Percentiles rank a stretch among this genome's conserved stretches.
phyloP scores from a whole-genome alignment of 1,140 invertebrate genomes.

The Sminthurinus signatus region DNA sequence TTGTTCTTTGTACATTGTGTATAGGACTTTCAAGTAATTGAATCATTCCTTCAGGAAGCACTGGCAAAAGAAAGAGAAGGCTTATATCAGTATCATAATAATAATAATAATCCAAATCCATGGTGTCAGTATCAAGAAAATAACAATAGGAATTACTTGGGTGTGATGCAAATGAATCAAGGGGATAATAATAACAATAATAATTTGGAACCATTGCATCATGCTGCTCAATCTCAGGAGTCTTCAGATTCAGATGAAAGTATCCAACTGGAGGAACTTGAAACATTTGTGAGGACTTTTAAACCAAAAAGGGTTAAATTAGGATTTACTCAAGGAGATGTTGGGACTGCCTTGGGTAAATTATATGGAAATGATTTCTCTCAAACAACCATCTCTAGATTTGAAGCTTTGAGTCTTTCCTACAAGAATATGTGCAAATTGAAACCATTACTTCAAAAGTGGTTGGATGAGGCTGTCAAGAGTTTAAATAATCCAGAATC shows the following conservation, averaged over 20 bases:
- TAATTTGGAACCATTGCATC: conserved; percentile 51
- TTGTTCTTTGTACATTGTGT: too few relatives aligned
- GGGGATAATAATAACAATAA: too few relatives aligned
- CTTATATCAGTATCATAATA: too few relatives aligned
- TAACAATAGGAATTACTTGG: too few relatives aligned
- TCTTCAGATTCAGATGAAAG: conserved; percentile 83
- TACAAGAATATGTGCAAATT: conserved; percentile 99
- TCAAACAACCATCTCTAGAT: conserved; percentile 96
- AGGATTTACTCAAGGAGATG: conserved; percentile 97
- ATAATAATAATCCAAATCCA: too few relatives aligned
- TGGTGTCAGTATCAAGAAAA: too few relatives aligned
- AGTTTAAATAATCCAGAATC: conserved; percentile 72
- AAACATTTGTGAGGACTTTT: conserved; percentile 94
- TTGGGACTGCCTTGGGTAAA: conserved; percentile 96
- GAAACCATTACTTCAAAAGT: conserved; percentile 93
- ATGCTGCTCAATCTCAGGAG: conserved; percentile 49
- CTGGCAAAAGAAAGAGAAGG: too few relatives aligned
- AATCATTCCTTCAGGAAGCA: too few relatives aligned
- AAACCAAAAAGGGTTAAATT: conserved; percentile 92
- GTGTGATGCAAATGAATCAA: too few relatives aligned
- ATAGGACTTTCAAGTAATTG: too few relatives aligned
- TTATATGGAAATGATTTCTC: conserved; percentile 98
- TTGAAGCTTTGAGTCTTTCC: conserved; percentile 95
- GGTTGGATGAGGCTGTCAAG: conserved; percentile 93
- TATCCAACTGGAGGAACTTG: conserved; percentile 88